Base-by-base conservation (phyloP, 2,113 vertebrate genomes). In the Proteles cristata region DNA sequence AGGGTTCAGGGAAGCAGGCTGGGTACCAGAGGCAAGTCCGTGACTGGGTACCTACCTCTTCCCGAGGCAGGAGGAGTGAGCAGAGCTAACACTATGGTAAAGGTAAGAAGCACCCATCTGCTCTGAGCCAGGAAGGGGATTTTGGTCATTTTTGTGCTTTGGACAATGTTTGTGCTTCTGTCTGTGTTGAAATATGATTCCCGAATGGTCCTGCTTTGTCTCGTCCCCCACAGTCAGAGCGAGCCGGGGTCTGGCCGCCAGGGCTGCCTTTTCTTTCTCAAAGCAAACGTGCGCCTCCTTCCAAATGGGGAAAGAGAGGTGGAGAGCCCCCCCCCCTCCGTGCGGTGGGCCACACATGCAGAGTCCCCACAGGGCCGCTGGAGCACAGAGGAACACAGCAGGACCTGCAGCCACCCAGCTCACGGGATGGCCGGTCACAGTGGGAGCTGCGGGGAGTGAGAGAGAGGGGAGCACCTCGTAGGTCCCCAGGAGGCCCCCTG, bases 201-300 rank as follows among this genome's bases (percentile, higher is more conserved):
- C 2, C 12, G 39, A 79, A 33, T 79, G 16, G 43, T 43, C 87
- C 61, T 50, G 21, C 73, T 83, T 74, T 4, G 0, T 73, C 19
- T 53, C 1, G 19, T 58, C 23, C n/a, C 19, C 28, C 0, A 2
- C 0, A 2, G 11, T 43, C 48, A 0, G 14, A 11, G 45, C 12
- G 85, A 39, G 3, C 71, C 26, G 31, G 74, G 28, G 39, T 69
- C 7, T 33, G 7, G 9, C 45, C 9, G 16, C 68, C 10, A 4
- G 61, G n/a, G 45, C 53, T 25, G 28, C 73, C 11, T 26, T 58
- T 33, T 25, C 33, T 81, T 71, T 48, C 71, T 81, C 35, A 31
- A 5, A 43, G 85, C 90, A 61, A 2, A 66, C 0, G 1, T 10
- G 31, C 39, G 66, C 39, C 8, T 63, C 73, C 35, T 81, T 9